phyloP scores from a whole-genome alignment of 2,797 vertebrate species.

The Dermochelys coriacea region DNA sequence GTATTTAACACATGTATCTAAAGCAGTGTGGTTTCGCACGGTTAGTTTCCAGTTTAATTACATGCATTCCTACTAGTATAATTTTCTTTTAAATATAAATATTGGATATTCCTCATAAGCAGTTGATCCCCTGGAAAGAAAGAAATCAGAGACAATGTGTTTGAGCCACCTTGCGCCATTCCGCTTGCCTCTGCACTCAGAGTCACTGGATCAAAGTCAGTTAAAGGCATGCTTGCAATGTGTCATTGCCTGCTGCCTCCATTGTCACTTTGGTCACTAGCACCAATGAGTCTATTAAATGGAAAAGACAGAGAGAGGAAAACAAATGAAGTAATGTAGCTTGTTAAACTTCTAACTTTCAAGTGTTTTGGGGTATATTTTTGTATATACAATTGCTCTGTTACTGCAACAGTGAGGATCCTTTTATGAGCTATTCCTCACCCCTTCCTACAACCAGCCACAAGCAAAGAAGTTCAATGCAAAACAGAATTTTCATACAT shows the following conservation, averaged over 20 bases:
- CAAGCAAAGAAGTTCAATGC: neutral
- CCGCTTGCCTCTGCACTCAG: conserved; percentile 41
- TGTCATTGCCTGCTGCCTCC: conserved; percentile 71
- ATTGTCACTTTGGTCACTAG: conserved; percentile 65
- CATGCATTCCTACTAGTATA: conserved; percentile 53
- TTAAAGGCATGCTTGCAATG: conserved; percentile 61
- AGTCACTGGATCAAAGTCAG: conserved; percentile 71
- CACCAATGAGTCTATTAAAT: conserved; percentile 66
- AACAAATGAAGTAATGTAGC: conserved; percentile 52
- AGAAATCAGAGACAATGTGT: conserved; percentile 43
- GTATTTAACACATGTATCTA: conserved; percentile 45
- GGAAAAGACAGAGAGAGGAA: conserved; percentile 55
- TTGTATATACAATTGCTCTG: neutral
- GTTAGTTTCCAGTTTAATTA: conserved; percentile 43
- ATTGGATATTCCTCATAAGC: conserved; percentile 68
- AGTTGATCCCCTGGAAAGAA: conserved; percentile 59
- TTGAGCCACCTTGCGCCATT: conserved; percentile 42
- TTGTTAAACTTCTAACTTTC: conserved; percentile 52
- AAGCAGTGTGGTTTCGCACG: conserved; percentile 19
- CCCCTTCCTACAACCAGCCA: neutral
- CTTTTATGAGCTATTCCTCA: neutral
- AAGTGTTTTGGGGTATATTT: conserved; percentile 16
- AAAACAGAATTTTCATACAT: neutral
- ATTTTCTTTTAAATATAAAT: conserved; percentile 69
- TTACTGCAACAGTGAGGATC: neutral